A percentile compares a stretch with the other conserved stretches of the same genome.
phyloP scores from a whole-genome alignment of 1,140 invertebrate species.

The Hyles euphorbiae region DNA sequence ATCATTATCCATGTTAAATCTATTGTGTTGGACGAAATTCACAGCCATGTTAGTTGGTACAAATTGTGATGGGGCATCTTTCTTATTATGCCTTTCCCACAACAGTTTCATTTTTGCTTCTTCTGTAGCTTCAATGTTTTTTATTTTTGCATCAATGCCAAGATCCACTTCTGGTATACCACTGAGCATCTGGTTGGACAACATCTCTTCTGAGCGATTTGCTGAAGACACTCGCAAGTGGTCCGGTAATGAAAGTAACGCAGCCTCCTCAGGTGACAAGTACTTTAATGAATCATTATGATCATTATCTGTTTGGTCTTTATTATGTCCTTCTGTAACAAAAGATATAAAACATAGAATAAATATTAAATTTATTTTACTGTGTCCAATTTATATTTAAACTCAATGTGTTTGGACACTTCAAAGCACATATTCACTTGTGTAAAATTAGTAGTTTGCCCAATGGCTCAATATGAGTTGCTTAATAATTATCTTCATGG shows the following conservation, averaged over 20 bases:
- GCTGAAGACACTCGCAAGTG: constrained; percentile 88
- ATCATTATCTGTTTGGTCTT: constrained; percentile 49
- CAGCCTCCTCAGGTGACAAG: constrained; percentile 90
- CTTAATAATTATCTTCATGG: too few relatives aligned
- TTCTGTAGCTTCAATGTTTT: constrained; percentile 98
- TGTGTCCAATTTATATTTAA: too few relatives aligned
- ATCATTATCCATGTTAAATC: constrained; percentile 70
- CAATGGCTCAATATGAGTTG: too few relatives aligned
- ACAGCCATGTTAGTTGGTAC: constrained; percentile 98
- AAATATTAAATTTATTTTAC: too few relatives aligned
- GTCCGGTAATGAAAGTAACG: constrained; percentile 89
- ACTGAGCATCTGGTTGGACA: constrained; percentile 99
- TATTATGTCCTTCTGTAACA: constrained; percentile 54
- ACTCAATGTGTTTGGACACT: too few relatives aligned
- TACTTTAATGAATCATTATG: constrained; percentile 79
- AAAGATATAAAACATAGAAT: constrained; percentile 17
- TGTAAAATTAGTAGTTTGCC: too few relatives aligned
- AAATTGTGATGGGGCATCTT: constrained; percentile 96
- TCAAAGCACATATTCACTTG: too few relatives aligned
- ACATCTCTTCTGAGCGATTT: constrained; percentile 96
- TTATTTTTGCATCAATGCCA: constrained; percentile 98
- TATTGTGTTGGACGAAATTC: constrained; percentile 97
- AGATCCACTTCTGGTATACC: constrained; percentile 99
- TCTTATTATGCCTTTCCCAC: constrained; percentile 92
- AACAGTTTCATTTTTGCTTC: constrained; percentile 95